These are phyloP conservation scores for Microtus ochrogaster DNA, from an alignment of 2,113 vertebrate genomes.

Conservation along the genomic window DNA sequence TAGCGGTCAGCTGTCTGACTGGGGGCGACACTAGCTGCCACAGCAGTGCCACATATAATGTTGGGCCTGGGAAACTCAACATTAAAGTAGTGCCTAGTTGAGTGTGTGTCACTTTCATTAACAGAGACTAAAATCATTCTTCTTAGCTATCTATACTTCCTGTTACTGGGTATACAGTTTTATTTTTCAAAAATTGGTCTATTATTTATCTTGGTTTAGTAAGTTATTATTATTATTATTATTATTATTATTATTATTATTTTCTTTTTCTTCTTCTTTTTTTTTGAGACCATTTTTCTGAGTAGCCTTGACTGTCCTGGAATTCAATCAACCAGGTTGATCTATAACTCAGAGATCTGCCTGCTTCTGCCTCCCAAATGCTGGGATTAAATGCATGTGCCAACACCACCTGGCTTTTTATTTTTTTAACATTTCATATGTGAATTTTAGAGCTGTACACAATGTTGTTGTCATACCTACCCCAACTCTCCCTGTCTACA, in stretches of 20 bases:
- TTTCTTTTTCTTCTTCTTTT: rapidly evolving
- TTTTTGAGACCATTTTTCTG: not conserved
- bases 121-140: not conserved
- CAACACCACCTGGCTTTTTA: not conserved
- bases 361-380: not conserved
- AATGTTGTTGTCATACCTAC: not conserved
- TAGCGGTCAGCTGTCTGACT: not conserved
- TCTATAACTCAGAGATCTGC: not conserved
- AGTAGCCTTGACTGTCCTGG: not conserved
- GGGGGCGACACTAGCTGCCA: no score
- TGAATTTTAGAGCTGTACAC: no score
- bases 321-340: not conserved
- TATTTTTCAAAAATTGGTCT: not conserved
- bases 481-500: not conserved
- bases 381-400: not conserved
- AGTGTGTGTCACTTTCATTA: not conserved
- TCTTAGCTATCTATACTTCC: not conserved
- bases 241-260: not conserved
- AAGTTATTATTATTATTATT: not conserved
- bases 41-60: not conserved
- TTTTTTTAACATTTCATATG: not conserved
- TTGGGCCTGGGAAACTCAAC: not conserved
- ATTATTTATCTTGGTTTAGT: not conserved
- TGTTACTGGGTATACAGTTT: not conserved
- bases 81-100: not conserved